Conservation (phyloP, 2,797 vertebrate genomes). For the Syngnathus rostellatus region DNA sequence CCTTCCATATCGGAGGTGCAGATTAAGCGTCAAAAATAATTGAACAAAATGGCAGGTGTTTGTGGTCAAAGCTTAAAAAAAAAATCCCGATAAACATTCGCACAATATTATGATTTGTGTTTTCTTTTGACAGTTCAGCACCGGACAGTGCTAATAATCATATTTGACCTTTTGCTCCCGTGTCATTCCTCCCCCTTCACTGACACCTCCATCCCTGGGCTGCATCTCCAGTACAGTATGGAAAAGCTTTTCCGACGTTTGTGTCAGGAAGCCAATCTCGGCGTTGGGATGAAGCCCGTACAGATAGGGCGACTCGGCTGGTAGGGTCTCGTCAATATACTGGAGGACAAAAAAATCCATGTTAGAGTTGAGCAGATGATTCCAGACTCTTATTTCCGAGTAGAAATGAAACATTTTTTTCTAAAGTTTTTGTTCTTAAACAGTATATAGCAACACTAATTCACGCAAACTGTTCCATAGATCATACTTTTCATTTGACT, state of each 20-base stretch:
- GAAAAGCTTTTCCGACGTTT: constrained; percentile 87
- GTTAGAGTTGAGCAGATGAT: neutral
- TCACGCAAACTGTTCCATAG: neutral
- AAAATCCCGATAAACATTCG: no score
- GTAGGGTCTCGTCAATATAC: constrained; percentile 83
- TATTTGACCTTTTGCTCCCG: constrained; percentile 79
- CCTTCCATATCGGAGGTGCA: neutral
- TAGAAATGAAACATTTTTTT: no score
- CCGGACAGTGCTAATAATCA: neutral
- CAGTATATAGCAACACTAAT: neutral
- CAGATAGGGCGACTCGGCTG: constrained; percentile 83
- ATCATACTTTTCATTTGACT: constrained; percentile 5
- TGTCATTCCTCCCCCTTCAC: constrained; percentile 57
- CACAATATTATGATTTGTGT: no score
- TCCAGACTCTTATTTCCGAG: neutral
- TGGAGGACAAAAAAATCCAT: constrained; percentile 38
- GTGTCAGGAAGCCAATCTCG: constrained; percentile 88
- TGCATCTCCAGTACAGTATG: constrained; percentile 83
- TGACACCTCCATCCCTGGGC: constrained; percentile 66
- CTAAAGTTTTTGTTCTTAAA: neutral
- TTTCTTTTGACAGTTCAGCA: no score
- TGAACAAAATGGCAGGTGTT: no score
- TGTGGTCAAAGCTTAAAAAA: no score
- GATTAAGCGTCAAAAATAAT: neutral
- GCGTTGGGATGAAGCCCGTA: constrained; percentile 93